These are phyloP conservation scores for Drosophila engyochracea DNA, from an alignment of 2,888 invertebrate species.

Conservation along the genomic window DNA sequence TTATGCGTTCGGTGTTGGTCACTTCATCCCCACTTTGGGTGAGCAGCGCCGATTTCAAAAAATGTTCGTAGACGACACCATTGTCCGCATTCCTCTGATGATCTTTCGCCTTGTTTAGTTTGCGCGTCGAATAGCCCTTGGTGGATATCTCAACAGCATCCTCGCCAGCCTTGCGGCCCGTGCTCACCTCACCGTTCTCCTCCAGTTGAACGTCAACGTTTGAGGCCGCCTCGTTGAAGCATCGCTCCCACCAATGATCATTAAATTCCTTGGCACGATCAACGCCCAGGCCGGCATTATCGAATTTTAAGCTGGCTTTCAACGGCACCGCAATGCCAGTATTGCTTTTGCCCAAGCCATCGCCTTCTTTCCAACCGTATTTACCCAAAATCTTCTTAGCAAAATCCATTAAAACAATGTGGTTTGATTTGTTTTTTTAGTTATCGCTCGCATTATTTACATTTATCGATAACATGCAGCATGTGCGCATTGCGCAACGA, in stretches of 20 bases:
- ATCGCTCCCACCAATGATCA: slow-evolving; percentile 94
- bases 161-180: slow-evolving; percentile 70
- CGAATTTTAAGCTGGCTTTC: slow-evolving; percentile 92
- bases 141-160: slow-evolving; percentile 83
- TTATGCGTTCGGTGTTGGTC: slow-evolving; percentile 66
- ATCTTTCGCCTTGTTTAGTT: slow-evolving; percentile 66
- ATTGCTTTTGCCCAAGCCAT: slow-evolving; percentile 92
- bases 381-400: slow-evolving; percentile 83
- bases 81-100: slow-evolving; percentile 27
- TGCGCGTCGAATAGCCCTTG: slow-evolving; percentile 72
- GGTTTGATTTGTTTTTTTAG: slow-evolving; percentile 15
- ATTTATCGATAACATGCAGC: slow-evolving; percentile 31
- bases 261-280: slow-evolving; percentile 91
- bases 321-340: slow-evolving; percentile 92
- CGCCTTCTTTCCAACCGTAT: slow-evolving; percentile 85
- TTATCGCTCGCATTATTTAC: slow-evolving; percentile 13
- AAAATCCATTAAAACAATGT: slow-evolving; percentile 78
- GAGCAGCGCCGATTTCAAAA: slow-evolving; percentile 78
- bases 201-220: slow-evolving; percentile 87
- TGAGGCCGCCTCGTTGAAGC: slow-evolving; percentile 90
- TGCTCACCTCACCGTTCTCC: slow-evolving; percentile 66
- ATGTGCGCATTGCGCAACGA: background rate
- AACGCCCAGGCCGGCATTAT: slow-evolving; percentile 92
- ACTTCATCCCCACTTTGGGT: slow-evolving; percentile 75
- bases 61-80: slow-evolving; percentile 72